Base-by-base conservation (phyloP, 2,888 invertebrate genomes). In the Aleiodes testaceus region DNA sequence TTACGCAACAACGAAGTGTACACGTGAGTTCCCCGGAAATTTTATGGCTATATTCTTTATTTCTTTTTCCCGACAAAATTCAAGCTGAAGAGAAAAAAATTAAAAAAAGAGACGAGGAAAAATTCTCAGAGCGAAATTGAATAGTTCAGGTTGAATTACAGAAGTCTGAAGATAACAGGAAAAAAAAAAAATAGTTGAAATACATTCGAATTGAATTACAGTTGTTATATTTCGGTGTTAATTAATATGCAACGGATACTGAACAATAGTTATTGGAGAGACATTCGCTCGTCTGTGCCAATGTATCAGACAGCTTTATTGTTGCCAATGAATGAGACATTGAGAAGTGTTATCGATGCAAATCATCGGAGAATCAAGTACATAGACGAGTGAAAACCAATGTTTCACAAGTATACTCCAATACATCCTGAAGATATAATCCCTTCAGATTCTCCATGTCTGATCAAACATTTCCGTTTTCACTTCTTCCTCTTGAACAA, bases 221-320 rank as follows among this genome's bases (percentile, higher is more conserved):
- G 42, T 30, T 53, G n/a, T 36, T 7, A 42, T 16, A 59, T 59
- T 59, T 59, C 7, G 16, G 42, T 59, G 42, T 59, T 6, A 53
- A 53, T 53, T 53, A 53, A 53, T 22, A n/a, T 30, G 30, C 26
- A 26, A 53, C 53, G 53, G 53, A 42, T 18, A 16, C 59, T 36
- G 14, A 59, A 59, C 59, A 59, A 59, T 59, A 22, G 20, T 20
- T 30, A 53, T 53, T 53, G 53, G 53, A 53, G 30, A 53, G 30
- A 53, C 53, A 52, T 11, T 52, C 16, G 20, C 20, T 53, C n/a
- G 26, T 36, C 36, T 11, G 36, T 36, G 26, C 4, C 55, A 14
- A 9, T 49, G 50, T 50, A 18, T 50, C 14, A 42, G 42, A 59
- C 59, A 42, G 59, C 7, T 59, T 42, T 42, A 59, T 59, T 59